phyloP scores from a whole-genome alignment of 2,797 vertebrate species.

The Acanthopagrus latus region DNA sequence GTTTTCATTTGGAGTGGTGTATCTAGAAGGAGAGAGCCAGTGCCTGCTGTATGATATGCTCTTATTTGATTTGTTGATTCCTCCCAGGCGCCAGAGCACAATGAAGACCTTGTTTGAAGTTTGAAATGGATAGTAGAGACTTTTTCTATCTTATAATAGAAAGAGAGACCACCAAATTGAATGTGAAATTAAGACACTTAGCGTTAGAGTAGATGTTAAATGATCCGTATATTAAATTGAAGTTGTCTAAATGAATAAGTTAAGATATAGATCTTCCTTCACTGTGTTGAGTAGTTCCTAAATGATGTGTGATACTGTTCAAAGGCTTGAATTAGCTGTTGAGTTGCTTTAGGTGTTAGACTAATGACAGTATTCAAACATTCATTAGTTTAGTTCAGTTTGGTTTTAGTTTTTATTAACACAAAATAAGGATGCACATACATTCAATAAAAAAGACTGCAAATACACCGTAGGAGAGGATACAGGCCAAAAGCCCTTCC shows the following conservation, averaged over 20 bases:
- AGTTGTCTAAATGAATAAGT: background rate
- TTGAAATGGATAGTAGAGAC: background rate
- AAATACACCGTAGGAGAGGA: no score
- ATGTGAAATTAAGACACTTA: background rate
- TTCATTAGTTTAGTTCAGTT: background rate
- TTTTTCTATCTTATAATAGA: background rate
- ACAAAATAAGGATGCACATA: no score
- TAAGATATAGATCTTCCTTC: background rate
- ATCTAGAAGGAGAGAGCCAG: background rate
- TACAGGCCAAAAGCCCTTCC: no score
- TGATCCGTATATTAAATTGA: background rate
- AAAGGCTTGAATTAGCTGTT: conserved; percentile 1
- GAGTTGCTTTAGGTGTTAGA: background rate
- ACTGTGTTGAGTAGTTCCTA: background rate
- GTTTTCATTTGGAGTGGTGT: background rate
- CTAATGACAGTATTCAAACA: background rate
- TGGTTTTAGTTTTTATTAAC: no score
- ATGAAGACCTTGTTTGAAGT: background rate
- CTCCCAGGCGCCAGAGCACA: background rate
- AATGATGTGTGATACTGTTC: background rate
- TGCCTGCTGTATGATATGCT: background rate
- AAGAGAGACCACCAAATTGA: background rate
- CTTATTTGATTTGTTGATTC: background rate
- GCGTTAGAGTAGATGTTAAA: background rate
- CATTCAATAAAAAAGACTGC: no score